phyloP scores from a whole-genome alignment of 2,113 vertebrate species.

The Columba livia region DNA sequence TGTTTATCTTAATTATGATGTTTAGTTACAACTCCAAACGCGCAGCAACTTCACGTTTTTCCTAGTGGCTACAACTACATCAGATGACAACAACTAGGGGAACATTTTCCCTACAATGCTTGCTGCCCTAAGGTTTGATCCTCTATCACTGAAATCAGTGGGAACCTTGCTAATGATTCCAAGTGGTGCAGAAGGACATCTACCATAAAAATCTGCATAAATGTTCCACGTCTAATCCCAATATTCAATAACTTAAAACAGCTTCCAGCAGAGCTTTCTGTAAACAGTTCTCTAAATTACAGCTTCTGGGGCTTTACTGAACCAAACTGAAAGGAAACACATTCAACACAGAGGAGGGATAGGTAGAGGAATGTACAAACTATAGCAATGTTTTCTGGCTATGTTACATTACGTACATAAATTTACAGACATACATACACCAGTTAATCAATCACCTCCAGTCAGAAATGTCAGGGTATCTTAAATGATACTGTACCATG shows the following conservation, averaged over 20 bases:
- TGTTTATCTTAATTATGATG: not conserved
- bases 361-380: not conserved
- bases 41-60: not conserved
- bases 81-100: not conserved
- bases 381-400: not conserved
- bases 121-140: not conserved
- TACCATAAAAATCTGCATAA: not conserved
- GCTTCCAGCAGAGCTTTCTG: not conserved
- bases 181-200: not conserved
- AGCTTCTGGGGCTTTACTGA: not conserved
- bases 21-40: not conserved
- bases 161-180: not conserved
- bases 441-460: conserved; percentile 24
- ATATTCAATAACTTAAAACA: not conserved
- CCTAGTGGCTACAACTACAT: not conserved
- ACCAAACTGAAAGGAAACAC: not conserved
- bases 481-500: conserved; percentile 26
- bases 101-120: not conserved
- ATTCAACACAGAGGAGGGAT: not conserved
- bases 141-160: accelerated
- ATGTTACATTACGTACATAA: not conserved
- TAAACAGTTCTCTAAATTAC: not conserved
- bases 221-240: not conserved
- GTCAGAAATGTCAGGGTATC: not conserved
- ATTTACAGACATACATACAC: conserved; percentile 1